Evolutionary conservation across 2,888 invertebrate species (phyloP).

Genomic region (Silvanus unidentatus): DNA sequence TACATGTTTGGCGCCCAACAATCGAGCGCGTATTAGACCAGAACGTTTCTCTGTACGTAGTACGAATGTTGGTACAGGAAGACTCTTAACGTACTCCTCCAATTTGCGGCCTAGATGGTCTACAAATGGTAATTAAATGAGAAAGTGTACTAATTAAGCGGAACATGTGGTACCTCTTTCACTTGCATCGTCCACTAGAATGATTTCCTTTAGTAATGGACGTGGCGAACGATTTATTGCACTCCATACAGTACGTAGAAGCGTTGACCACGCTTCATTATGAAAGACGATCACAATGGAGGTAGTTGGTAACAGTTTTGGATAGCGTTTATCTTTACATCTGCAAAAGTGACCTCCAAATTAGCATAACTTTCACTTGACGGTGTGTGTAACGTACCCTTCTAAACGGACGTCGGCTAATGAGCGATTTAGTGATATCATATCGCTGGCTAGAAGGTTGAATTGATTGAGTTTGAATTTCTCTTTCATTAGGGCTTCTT

Average conservation of each 20-base stretch:
- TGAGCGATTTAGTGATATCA: slow-evolving; percentile 93
- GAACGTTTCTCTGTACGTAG: slow-evolving; percentile 88
- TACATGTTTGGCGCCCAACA: slow-evolving; percentile 89
- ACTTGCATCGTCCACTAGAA: slow-evolving; percentile 96
- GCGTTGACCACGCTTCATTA: slow-evolving; percentile 98
- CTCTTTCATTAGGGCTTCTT: slow-evolving; percentile 85
- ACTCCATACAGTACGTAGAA: slow-evolving; percentile 93
- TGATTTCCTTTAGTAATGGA: slow-evolving; percentile 84
- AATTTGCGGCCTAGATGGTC: slow-evolving; percentile 83
- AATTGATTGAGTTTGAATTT: slow-evolving; percentile 98
- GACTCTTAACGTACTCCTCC: slow-evolving; percentile 79
- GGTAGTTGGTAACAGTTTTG: slow-evolving; percentile 78
- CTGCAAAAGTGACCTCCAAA: slow-evolving; percentile 44
- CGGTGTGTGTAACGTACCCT: slow-evolving; percentile 66
- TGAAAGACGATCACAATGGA: slow-evolving; percentile 98
- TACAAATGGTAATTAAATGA: slow-evolving; percentile 39
- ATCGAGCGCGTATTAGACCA: slow-evolving; percentile 90
- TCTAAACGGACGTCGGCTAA: slow-evolving; percentile 89
- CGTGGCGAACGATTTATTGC: slow-evolving; percentile 92
- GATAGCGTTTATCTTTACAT: slow-evolving; percentile 75
- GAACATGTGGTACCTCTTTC: slow-evolving; percentile 68
- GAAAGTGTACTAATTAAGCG: not conserved
- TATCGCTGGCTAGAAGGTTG: slow-evolving; percentile 94
- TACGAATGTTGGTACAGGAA: slow-evolving; percentile 82
- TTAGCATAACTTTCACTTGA: not conserved